phyloP scores from a whole-genome alignment of 2,888 invertebrate genomes.

The Hedya salicella region DNA sequence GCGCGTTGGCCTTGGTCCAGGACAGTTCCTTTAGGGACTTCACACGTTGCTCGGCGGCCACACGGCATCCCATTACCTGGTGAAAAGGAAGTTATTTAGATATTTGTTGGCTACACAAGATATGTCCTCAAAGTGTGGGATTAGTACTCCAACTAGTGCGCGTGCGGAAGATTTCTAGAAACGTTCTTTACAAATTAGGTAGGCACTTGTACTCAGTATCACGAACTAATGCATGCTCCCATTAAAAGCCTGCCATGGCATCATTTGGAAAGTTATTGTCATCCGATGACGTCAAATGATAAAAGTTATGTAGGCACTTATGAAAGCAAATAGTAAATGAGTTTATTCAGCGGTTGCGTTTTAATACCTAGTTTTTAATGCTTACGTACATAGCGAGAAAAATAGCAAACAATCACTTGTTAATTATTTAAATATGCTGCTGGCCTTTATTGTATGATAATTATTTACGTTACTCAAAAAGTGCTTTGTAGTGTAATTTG shows the following conservation, averaged over 20 bases:
- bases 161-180: background rate
- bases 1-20: slow-evolving; percentile 89
- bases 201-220: no score
- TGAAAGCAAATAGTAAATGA: slow-evolving; percentile 3
- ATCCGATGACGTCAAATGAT: slow-evolving; percentile 22
- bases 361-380: slow-evolving; percentile 3
- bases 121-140: no score
- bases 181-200: background rate
- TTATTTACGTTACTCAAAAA: background rate
- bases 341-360: slow-evolving; percentile 17
- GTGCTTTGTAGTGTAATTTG: background rate
- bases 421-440: slow-evolving; percentile 8
- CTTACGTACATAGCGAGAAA: slow-evolving; percentile 2
- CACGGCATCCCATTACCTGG: slow-evolving; percentile 79
- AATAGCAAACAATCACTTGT: background rate
- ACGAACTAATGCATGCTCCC: background rate
- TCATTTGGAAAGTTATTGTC: slow-evolving; percentile 33
- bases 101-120: no score
- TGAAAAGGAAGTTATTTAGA: slow-evolving; percentile 48
- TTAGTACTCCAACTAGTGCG: no score
- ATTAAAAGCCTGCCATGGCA: slow-evolving; percentile 21
- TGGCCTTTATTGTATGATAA: slow-evolving; percentile 33
- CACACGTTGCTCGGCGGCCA: slow-evolving; percentile 84
- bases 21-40: slow-evolving; percentile 87
- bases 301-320: slow-evolving; percentile 18